phyloP scores from a whole-genome alignment of 2,888 invertebrate genomes.

The Protonemura montana region DNA sequence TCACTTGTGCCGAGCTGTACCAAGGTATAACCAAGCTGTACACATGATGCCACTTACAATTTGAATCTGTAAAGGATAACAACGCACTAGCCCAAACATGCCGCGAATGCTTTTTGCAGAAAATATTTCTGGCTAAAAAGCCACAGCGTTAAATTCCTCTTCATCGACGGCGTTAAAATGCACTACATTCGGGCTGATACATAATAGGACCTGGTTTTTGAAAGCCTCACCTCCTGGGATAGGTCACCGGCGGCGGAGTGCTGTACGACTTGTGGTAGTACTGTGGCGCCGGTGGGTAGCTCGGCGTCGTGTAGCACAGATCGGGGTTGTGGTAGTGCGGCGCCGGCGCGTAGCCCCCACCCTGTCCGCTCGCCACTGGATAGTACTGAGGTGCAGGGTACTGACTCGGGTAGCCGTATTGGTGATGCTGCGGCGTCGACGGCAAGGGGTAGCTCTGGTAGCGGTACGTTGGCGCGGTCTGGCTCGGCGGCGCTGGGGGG shows the following conservation, averaged over 20 bases:
- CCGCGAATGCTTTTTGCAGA: no score
- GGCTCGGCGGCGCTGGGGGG: conserved; percentile 57
- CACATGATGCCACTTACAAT: no score
- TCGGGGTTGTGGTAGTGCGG: conserved; percentile 54
- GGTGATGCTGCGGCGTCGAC: conserved; percentile 50
- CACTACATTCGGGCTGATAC: no score
- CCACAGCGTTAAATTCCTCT: no score
- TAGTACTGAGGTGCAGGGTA: conserved; percentile 60
- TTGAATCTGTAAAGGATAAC: no score
- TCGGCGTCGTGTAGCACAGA: conserved; percentile 58
- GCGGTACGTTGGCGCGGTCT: conserved; percentile 47
- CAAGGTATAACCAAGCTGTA: no score
- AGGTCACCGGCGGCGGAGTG: conserved; percentile 45
- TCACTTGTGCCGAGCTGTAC: no score
- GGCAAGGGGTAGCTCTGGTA: conserved; percentile 59
- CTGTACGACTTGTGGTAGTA: conserved; percentile 50
- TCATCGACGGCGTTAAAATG: no score
- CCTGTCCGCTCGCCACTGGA: conserved; percentile 51
- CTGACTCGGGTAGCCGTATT: conserved; percentile 42
- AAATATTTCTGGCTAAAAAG: no score
- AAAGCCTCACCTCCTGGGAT: conserved; percentile 43
- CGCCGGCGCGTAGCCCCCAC: conserved; percentile 46
- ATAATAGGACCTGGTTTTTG: no score
- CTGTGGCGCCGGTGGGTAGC: conserved; percentile 51
- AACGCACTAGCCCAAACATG: no score